phyloP scores from a whole-genome alignment of 2,113 vertebrate species.

The Nansenia antarctica region DNA sequence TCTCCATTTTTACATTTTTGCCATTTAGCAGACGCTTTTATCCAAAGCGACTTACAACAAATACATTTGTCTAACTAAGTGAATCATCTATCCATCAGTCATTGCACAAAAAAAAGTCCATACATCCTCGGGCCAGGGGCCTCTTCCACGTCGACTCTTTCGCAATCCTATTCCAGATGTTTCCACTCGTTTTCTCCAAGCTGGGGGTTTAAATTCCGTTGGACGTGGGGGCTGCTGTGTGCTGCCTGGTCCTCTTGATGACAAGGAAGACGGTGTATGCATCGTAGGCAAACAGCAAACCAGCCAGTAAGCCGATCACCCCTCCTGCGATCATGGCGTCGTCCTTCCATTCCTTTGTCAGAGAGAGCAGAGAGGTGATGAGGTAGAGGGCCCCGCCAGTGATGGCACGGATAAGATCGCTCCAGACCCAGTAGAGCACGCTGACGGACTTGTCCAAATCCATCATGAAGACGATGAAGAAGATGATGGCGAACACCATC shows the following conservation, averaged over 20 bases:
- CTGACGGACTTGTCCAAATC: conserved; percentile 73
- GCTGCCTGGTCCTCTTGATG: conserved; percentile 45
- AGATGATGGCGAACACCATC: conserved; percentile 66
- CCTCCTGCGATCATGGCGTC: conserved; percentile 74
- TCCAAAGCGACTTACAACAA: too few species aligned
- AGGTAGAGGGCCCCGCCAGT: conserved; percentile 65
- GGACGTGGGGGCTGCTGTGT: conserved; percentile 53
- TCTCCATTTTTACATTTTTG: background rate
- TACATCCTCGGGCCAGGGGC: too few species aligned
- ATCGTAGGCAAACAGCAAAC: conserved; percentile 71
- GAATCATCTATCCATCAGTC: too few species aligned
- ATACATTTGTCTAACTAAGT: background rate
- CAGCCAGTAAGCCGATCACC: conserved; percentile 73
- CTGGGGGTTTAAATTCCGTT: too few species aligned
- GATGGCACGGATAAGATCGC: conserved; percentile 68
- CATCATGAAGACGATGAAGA: conserved; percentile 76
- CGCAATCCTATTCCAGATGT: too few species aligned
- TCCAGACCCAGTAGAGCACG: conserved; percentile 76
- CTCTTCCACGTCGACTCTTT: too few species aligned
- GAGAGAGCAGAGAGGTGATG: conserved; percentile 70
- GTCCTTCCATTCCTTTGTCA: conserved; percentile 60
- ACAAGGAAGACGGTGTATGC: conserved; percentile 63
- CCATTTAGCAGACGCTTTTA: too few species aligned
- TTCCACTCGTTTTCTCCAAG: too few species aligned
- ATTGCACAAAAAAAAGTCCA: too few species aligned